Evolutionary conservation across 2,113 vertebrate genomes (phyloP).

Genomic region (Actinemys pallida): DNA sequence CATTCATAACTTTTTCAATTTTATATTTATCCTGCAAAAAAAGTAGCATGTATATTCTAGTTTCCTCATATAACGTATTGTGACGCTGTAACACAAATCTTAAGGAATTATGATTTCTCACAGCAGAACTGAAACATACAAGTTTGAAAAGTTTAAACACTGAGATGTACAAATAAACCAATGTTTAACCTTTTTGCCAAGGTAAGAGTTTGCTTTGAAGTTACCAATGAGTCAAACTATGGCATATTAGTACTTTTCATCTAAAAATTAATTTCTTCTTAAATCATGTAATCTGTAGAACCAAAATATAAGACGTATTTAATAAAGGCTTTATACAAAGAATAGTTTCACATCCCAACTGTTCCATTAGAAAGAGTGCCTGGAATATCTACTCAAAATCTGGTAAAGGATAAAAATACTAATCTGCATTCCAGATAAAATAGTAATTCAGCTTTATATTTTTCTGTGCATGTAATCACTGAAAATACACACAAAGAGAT

Average conservation of each 20-base stretch:
- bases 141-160: background rate
- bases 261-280: background rate
- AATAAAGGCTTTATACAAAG: background rate
- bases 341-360: background rate
- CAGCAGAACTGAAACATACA: background rate
- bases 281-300: background rate
- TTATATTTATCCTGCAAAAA: background rate
- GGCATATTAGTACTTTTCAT: background rate
- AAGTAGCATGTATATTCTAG: background rate
- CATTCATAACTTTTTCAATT: background rate
- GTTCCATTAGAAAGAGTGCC: background rate
- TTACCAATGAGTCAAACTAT: background rate
- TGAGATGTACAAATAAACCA: fast-evolving
- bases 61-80: background rate
- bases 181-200: background rate
- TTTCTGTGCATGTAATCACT: background rate
- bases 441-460: background rate
- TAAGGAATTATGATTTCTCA: fast-evolving
- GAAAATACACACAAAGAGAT: background rate
- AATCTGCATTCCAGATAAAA: background rate
- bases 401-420: background rate
- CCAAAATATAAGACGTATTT: background rate
- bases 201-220: background rate
- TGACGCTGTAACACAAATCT: background rate
- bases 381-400: background rate